Evolutionary conservation across 2,888 invertebrate genomes (phyloP).

Genomic region (Leptopilina drosophilae): DNA sequence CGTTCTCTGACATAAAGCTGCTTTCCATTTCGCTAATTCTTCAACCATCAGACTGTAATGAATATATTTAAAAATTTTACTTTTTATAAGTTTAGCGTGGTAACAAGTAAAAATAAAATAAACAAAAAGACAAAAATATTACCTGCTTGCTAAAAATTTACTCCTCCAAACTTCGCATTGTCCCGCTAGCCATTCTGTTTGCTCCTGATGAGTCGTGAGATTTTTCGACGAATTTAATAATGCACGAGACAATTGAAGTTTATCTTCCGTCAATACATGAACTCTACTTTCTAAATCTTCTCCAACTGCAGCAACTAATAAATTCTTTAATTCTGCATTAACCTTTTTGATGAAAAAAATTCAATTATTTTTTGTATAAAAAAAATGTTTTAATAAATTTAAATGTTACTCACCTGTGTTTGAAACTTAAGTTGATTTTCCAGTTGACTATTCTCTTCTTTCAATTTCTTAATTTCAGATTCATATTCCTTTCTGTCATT

Average conservation of each 20-base stretch:
- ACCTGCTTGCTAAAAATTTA: constrained; percentile 96
- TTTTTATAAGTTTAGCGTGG: too few species aligned
- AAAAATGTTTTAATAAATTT: neutral
- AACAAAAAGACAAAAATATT: neutral
- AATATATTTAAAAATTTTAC: constrained; percentile 31
- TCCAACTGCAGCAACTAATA: constrained; percentile 95
- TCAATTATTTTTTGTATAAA: constrained; percentile 20
- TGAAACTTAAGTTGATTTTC: constrained; percentile 92
- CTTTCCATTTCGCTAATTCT: constrained; percentile 92
- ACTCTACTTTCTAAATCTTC: constrained; percentile 95
- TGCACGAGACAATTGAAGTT: constrained; percentile 91
- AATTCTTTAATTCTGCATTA: constrained; percentile 93
- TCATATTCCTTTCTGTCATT: constrained; percentile 79
- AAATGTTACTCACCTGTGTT: constrained; percentile 81
- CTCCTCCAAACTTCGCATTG: constrained; percentile 98
- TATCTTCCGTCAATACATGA: constrained; percentile 94
- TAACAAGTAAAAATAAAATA: constrained; percentile 4
- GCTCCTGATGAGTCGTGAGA: constrained; percentile 92
- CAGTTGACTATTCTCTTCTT: constrained; percentile 84
- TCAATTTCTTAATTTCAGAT: constrained; percentile 81
- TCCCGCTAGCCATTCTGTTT: constrained; percentile 94
- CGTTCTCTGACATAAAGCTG: constrained; percentile 84
- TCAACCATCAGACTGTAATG: constrained; percentile 91
- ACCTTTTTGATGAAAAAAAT: constrained; percentile 79
- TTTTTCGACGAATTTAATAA: constrained; percentile 91